A percentile compares a stretch with the other conserved stretches of the same genome.
Conservation (phyloP, 1,140 invertebrate species). For the Catajapyx aquilonaris region DNA sequence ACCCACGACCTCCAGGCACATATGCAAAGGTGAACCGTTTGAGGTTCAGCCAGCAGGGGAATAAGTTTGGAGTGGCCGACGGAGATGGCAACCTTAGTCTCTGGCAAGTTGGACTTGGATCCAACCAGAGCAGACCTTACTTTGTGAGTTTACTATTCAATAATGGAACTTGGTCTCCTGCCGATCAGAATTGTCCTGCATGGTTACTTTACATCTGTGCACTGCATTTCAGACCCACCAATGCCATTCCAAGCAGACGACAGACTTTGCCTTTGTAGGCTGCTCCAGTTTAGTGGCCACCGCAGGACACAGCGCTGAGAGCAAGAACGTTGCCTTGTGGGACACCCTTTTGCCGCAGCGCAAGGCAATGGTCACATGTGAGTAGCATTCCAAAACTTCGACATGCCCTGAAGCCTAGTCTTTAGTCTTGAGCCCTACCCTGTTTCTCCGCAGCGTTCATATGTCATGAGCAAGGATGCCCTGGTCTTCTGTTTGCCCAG, state of each 20-base stretch:
- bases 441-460: slow-evolving; percentile 40
- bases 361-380: slow-evolving; percentile 74
- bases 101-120: slow-evolving; percentile 67
- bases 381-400: slow-evolving; percentile 18
- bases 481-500: slow-evolving; percentile 72
- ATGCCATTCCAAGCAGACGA: slow-evolving; percentile 91
- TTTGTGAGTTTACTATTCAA: slow-evolving; percentile 50
- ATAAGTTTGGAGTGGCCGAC: slow-evolving; percentile 94
- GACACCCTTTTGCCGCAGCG: slow-evolving; percentile 90
- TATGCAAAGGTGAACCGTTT: slow-evolving; percentile 93
- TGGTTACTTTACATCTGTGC: slow-evolving; percentile 10
- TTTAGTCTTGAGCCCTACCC: neutral
- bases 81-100: slow-evolving; percentile 74
- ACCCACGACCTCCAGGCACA: slow-evolving; percentile 67
- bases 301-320: slow-evolving; percentile 88
- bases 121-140: slow-evolving; percentile 67
- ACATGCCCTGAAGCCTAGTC: no score
- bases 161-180: neutral
- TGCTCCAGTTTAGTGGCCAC: slow-evolving; percentile 95
- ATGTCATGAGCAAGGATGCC: slow-evolving; percentile 78
- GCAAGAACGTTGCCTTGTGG: slow-evolving; percentile 95
- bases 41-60: slow-evolving; percentile 87
- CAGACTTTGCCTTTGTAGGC: slow-evolving; percentile 93
- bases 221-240: slow-evolving; percentile 58
- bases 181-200: slow-evolving; percentile 7